A percentile compares a stretch with the other conserved stretches of the same genome.
phyloP scores from a whole-genome alignment of 2,113 vertebrate species.

The Narcine bancroftii region DNA sequence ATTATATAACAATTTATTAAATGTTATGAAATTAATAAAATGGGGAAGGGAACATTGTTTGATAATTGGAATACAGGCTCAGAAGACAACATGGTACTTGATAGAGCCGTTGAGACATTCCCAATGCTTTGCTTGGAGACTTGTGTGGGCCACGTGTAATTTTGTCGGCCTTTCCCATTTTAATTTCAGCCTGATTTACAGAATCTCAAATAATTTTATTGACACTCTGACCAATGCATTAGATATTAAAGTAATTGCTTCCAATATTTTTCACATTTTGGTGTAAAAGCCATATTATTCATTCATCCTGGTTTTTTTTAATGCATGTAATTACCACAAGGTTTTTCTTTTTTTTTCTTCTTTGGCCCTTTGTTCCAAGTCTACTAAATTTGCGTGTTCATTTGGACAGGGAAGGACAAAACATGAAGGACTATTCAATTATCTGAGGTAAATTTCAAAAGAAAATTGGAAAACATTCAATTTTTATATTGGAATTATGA shows the following conservation, averaged over 20 bases:
- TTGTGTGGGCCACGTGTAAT: too few relatives aligned
- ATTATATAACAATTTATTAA: neutral
- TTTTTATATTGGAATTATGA: too few relatives aligned
- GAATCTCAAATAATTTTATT: neutral
- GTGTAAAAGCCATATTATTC: neutral
- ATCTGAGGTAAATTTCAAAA: neutral
- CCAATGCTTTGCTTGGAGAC: too few relatives aligned
- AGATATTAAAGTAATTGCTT: neutral
- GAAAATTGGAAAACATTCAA: too few relatives aligned
- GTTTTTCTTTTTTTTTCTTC: too few relatives aligned
- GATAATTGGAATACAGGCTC: neutral
- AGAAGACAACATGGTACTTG: neutral
- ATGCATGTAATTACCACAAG: neutral
- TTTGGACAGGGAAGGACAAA: too few relatives aligned
- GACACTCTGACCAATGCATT: neutral
- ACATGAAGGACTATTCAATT: neutral
- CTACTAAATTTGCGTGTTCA: too few relatives aligned
- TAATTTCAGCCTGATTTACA: neutral
- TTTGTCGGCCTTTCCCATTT: too few relatives aligned
- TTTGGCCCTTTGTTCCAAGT: too few relatives aligned
- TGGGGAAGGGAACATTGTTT: neutral
- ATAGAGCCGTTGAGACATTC: too few relatives aligned
- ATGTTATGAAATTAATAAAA: neutral
- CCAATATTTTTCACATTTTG: neutral
- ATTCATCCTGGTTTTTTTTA: neutral